Evolutionary conservation across 2,888 invertebrate species (phyloP).

Genomic region (Trachelus troglodyta): DNA sequence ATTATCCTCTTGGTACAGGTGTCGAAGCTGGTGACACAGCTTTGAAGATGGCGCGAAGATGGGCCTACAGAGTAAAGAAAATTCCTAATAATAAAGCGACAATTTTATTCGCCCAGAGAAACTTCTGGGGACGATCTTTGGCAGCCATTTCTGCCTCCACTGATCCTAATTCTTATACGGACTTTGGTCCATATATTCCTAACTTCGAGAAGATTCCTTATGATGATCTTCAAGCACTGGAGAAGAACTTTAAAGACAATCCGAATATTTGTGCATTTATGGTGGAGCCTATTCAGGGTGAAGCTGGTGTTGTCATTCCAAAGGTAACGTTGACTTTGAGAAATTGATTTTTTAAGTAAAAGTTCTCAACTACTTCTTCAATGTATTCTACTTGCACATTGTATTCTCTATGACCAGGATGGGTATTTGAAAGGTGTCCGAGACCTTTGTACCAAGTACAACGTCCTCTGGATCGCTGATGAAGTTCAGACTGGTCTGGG

Average conservation of each 20-base stretch:
- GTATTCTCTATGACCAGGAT: slow-evolving; percentile 51
- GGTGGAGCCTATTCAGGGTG: slow-evolving; percentile 91
- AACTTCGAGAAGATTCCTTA: slow-evolving; percentile 81
- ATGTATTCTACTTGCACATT: not conserved
- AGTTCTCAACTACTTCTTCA: not conserved
- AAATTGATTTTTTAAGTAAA: not conserved
- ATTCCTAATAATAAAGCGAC: slow-evolving; percentile 77
- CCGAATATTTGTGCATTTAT: slow-evolving; percentile 81
- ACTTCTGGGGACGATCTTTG: slow-evolving; percentile 87
- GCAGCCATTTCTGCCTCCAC: slow-evolving; percentile 84
- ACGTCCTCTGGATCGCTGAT: slow-evolving; percentile 86
- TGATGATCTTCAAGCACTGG: slow-evolving; percentile 77
- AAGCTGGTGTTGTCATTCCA: slow-evolving; percentile 85
- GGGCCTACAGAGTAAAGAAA: slow-evolving; percentile 83
- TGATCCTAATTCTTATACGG: slow-evolving; percentile 76
- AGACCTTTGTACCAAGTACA: slow-evolving; percentile 79
- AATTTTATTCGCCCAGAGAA: slow-evolving; percentile 80
- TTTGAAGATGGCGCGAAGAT: slow-evolving; percentile 82
- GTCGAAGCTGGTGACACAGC: slow-evolving; percentile 87
- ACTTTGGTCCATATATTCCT: slow-evolving; percentile 85
- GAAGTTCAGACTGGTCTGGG: slow-evolving; percentile 87
- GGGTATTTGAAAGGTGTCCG: slow-evolving; percentile 80
- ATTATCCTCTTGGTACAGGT: slow-evolving; percentile 61
- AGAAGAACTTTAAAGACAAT: slow-evolving; percentile 70
- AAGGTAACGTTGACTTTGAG: slow-evolving; percentile 40